These are phyloP conservation scores for Galleria mellonella DNA, from an alignment of 1,140 invertebrate genomes.

Conservation along the genomic window DNA sequence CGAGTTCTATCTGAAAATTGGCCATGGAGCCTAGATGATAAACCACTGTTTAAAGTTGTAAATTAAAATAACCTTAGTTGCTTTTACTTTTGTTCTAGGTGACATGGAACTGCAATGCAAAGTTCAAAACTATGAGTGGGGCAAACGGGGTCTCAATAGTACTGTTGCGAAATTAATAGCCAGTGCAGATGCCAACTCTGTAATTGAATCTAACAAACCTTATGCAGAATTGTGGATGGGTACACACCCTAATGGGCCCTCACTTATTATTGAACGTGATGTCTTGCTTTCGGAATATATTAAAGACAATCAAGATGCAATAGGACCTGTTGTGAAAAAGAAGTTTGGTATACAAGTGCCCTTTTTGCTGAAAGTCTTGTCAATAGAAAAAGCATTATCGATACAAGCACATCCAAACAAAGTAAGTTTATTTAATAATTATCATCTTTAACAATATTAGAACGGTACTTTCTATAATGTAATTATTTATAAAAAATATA, in stretches of 20 bases:
- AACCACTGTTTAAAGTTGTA: no score
- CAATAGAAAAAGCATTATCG: constrained; percentile 93
- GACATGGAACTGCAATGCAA: constrained; percentile 85
- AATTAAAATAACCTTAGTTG: no score
- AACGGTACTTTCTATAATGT: no score
- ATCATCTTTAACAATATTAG: no score
- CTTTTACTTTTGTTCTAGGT: neutral
- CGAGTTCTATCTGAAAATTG: no score
- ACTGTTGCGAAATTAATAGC: constrained; percentile 86
- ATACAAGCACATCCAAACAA: constrained; percentile 99
- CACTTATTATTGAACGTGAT: constrained; percentile 78
- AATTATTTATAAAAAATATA: no score
- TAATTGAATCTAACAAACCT: constrained; percentile 76
- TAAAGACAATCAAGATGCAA: constrained; percentile 77
- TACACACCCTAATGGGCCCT: constrained; percentile 94
- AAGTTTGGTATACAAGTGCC: constrained; percentile 86
- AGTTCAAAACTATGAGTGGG: constrained; percentile 95
- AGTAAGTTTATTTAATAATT: constrained; percentile 77
- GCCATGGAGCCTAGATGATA: no score
- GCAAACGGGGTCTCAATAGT: constrained; percentile 87
- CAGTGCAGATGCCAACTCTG: constrained; percentile 74
- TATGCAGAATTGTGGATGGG: constrained; percentile 99
- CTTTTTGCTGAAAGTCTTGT: constrained; percentile 97
- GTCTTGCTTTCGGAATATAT: constrained; percentile 79
- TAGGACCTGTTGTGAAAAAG: constrained; percentile 80